Percentiles rank a stretch among this genome's conserved stretches.
Evolutionary conservation across 2,113 vertebrate genomes (phyloP).

Genomic region (Halichoeres trimaculatus): DNA sequence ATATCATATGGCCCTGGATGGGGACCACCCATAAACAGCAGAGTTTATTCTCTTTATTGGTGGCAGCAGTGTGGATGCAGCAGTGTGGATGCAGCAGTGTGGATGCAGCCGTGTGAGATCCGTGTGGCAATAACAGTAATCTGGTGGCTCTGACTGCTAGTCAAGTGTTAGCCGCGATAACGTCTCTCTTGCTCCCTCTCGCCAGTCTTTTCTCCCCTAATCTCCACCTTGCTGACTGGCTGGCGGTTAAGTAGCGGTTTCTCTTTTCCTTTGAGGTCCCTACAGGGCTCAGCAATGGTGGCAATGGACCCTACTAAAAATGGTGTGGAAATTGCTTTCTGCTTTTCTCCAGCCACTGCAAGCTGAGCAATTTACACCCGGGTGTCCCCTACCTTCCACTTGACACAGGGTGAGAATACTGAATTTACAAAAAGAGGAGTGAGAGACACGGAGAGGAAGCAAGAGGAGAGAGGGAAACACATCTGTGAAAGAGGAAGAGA

Average conservation of each 20-base stretch:
- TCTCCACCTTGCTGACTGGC: slow-evolving; percentile 72
- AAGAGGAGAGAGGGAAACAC: slow-evolving; percentile 20
- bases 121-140: slow-evolving; percentile 70
- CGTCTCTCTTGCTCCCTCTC: slow-evolving; percentile 56
- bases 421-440: slow-evolving; percentile 58
- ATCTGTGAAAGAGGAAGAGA: slow-evolving; percentile 10
- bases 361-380: slow-evolving; percentile 79
- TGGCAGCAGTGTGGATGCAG: slow-evolving; percentile 31
- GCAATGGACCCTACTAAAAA: slow-evolving; percentile 64
- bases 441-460: slow-evolving; percentile 24
- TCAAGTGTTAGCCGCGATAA: slow-evolving; percentile 69
- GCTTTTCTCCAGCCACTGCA: slow-evolving; percentile 68
- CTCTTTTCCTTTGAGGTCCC: slow-evolving; percentile 58
- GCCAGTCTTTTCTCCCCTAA: slow-evolving; percentile 64
- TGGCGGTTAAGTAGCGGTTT: slow-evolving; percentile 61
- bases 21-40: slow-evolving; percentile 38
- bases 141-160: slow-evolving; percentile 58
- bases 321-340: slow-evolving; percentile 82
- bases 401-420: slow-evolving; percentile 63
- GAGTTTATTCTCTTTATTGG: slow-evolving; percentile 45
- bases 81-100: slow-evolving; percentile 52
- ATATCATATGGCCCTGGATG: slow-evolving; percentile 40
- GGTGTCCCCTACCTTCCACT: slow-evolving; percentile 70
- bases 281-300: slow-evolving; percentile 53
- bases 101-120: slow-evolving; percentile 63